Percentiles rank a stretch among this genome's conserved stretches.
These are phyloP conservation scores for Heterochromis multidens DNA, from an alignment of 2,113 vertebrate species.

Conservation along the genomic window DNA sequence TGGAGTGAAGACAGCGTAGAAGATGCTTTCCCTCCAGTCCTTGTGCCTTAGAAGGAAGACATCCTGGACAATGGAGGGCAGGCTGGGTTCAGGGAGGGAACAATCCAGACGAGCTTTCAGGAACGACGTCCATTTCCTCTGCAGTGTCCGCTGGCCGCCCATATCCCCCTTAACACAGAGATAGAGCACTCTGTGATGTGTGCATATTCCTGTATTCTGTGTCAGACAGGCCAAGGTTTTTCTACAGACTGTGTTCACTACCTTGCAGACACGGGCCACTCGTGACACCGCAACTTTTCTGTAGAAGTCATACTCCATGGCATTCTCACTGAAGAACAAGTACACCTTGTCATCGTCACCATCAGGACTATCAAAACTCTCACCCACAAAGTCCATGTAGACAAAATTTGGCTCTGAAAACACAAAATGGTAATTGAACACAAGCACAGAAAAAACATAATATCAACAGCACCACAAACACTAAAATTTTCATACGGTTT, in stretches of 20 bases:
- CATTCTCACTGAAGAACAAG: slow-evolving; percentile 83
- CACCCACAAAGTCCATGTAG: slow-evolving; percentile 75
- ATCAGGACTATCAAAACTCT: slow-evolving; percentile 64
- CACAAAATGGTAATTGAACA: neutral
- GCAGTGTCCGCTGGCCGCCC: slow-evolving; percentile 75
- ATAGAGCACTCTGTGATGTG: neutral
- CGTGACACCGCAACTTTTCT: slow-evolving; percentile 77
- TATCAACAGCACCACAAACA: neutral
- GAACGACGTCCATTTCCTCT: slow-evolving; percentile 79
- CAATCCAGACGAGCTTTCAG: slow-evolving; percentile 78
- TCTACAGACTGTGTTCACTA: neutral
- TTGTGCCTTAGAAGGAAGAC: slow-evolving; percentile 75
- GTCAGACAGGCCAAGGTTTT: neutral
- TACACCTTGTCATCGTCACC: slow-evolving; percentile 82
- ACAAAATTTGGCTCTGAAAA: slow-evolving; percentile 81
- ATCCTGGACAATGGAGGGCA: slow-evolving; percentile 78
- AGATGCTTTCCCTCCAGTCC: slow-evolving; percentile 74
- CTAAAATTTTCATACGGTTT: neutral
- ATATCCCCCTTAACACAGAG: slow-evolving; percentile 72
- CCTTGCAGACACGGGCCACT: slow-evolving; percentile 82
- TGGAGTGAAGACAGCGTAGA: slow-evolving; percentile 76
- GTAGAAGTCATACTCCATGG: slow-evolving; percentile 82
- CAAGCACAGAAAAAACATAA: fast-evolving
- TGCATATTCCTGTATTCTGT: neutral
- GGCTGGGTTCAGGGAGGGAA: slow-evolving; percentile 68